Conservation (phyloP, 2,113 vertebrate genomes). For the Bostrychus sinensis region DNA sequence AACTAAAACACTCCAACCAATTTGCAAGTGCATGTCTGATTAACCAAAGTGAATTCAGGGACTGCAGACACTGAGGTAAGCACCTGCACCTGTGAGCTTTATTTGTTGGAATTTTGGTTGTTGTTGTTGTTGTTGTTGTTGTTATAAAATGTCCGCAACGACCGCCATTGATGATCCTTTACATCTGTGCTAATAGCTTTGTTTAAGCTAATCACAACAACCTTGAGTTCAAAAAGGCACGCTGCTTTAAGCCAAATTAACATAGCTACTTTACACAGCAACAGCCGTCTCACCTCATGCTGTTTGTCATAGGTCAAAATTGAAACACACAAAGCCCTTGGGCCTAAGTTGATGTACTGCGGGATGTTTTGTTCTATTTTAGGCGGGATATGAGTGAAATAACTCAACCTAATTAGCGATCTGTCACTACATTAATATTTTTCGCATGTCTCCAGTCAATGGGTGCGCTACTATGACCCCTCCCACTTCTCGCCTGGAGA, state of each 20-base stretch:
- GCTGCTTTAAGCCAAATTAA: neutral
- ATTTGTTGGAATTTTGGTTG: neutral
- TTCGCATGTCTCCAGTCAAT: conserved; percentile 52
- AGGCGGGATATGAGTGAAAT: conserved; percentile 12
- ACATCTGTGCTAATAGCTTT: neutral
- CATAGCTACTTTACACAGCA: neutral
- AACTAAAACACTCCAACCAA: neutral
- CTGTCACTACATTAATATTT: conserved; percentile 48
- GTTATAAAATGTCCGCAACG: neutral
- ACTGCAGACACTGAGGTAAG: conserved; percentile 35
- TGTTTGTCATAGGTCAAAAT: neutral
- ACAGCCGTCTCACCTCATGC: neutral
- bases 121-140: too few relatives aligned
- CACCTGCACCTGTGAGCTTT: conserved; percentile 34
- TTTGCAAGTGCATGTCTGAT: conserved; percentile 1
- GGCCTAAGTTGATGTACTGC: accelerated
- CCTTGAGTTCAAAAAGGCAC: neutral
- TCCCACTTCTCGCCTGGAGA: conserved; percentile 42
- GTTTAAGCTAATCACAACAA: neutral
- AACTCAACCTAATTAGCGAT: conserved; percentile 29
- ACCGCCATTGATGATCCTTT: neutral
- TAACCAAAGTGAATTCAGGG: conserved; percentile 29
- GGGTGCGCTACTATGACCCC: conserved; percentile 61
- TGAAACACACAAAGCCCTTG: neutral
- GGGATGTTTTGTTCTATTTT: neutral